Evolutionary conservation across 2,113 vertebrate species (phyloP).

Genomic region (mouse (Mus musculus)): GRCm39 chr8:56083001-56083500

Average conservation of each 20-base stretch:
- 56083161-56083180: not conserved
- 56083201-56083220: not conserved
- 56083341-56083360: not conserved
- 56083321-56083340: not conserved
- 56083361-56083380: no score
- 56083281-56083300: no score
- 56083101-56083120: not conserved
- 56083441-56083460: not conserved
- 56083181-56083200: not conserved
- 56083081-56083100: not conserved
- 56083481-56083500: not conserved
- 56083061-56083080: not conserved
- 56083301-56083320: not conserved
- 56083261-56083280: not conserved
- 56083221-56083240: not conserved
- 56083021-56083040: not conserved
- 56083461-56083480: not conserved
- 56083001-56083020: not conserved
- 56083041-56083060: not conserved
- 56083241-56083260: not conserved
- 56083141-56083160: not conserved
- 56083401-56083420: not conserved
- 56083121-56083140: not conserved
- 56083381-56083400: not conserved
- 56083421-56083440: not conserved